Evolutionary conservation across 2,797 vertebrate species (phyloP).

Genomic region (Enteromius argenteus): DNA sequence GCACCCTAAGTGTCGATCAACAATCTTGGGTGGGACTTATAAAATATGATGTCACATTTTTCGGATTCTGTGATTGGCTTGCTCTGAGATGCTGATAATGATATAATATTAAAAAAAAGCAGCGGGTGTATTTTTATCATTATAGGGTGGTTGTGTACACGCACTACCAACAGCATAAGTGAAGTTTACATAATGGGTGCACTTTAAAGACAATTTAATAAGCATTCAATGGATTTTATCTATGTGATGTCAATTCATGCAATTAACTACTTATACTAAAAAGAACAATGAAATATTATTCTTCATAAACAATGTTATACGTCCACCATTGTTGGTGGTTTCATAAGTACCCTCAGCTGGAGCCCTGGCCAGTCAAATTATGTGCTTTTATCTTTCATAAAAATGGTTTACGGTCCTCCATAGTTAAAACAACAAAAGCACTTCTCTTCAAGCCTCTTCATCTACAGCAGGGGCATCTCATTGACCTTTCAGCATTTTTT

Average conservation of each 20-base stretch:
- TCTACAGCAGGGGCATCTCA: slow-evolving; percentile 19
- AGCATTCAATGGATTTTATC: neutral
- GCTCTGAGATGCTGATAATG: no score
- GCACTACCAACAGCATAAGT: no score
- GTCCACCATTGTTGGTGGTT: slow-evolving; percentile 4
- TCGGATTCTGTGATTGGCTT: no score
- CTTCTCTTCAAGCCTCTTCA: slow-evolving; percentile 18
- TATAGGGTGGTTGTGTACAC: no score
- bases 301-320: neutral
- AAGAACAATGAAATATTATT: slow-evolving; percentile 1
- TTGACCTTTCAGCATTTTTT: slow-evolving; percentile 39
- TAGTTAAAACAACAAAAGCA: slow-evolving; percentile 18
- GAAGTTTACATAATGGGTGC: no score
- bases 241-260: neutral
- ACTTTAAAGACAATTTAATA: neutral
- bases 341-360: slow-evolving; percentile 2
- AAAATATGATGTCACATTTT: no score
- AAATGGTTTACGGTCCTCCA: neutral
- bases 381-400: neutral
- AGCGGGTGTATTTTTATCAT: no score
- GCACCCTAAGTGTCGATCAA: no score
- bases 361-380: neutral
- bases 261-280: neutral
- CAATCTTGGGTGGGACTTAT: no score
- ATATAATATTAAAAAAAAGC: no score